Evolutionary conservation across 2,797 vertebrate species (phyloP), one percentile per base, ranked within the genome.

Genomic region (Lutjanus argentimaculatus): DNA sequence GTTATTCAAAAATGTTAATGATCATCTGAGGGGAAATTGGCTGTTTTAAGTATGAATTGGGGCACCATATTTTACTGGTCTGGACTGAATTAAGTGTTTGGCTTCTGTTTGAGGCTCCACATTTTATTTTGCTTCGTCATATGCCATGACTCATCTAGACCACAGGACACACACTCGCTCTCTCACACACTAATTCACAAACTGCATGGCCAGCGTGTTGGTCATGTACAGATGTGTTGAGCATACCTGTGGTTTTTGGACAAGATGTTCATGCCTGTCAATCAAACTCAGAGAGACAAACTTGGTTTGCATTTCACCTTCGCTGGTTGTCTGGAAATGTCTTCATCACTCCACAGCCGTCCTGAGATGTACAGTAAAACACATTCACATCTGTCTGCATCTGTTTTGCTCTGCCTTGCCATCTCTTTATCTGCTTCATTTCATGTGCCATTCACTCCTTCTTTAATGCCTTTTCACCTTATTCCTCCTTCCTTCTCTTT

Each of bases 141-240:
- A 7, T 7, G 43, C 7, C 16, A 1, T 79, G 80, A 88, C 69
- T 85, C 80, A 89, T 57, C 2, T 8, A 46, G 51, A 61, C 40
- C 57, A 9, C 69, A n/a, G 17, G 22, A 52, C 21, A 64, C 75
- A 62, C 61, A 45, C 43, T 19, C n/a, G 25, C 45, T 15, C 36
- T 2, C 15, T 2, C 30, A 1, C 14, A 6, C 30, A 13, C 6
- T 1, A 7, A 53, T 3, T 11, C 52, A 61, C 56, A 42, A 5
- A 16, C 68, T 53, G 45, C 40, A 48, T 53, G 30, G 61, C 8
- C 42, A n/a, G 9, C 48, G 25, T 45, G 45, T 45, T 13, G 51
- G 14, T 65, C 72, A 1, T 69, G 72, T 42, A 11, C 57, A 40
- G 63, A 67, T 81, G 72, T 73, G 72, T 57, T 12, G 11, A 65